These are phyloP conservation scores for Oscheius sp. DNA, from an alignment of 2,888 invertebrate species.

Conservation along the genomic window DNA sequence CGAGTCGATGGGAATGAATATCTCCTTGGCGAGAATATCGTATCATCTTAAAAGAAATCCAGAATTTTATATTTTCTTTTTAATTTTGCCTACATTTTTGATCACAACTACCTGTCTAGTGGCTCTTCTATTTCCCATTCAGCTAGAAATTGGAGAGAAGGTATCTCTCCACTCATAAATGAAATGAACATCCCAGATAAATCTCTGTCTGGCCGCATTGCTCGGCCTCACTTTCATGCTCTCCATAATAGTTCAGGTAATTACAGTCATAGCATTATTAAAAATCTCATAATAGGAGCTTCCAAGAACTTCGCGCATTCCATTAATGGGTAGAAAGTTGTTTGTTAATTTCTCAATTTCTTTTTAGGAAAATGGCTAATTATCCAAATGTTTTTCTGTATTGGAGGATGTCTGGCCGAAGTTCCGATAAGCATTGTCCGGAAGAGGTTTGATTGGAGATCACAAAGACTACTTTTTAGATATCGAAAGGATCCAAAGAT, in stretches of 20 bases:
- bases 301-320: neutral
- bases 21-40: neutral
- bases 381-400: slow-evolving; percentile 11
- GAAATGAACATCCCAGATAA: neutral
- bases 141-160: slow-evolving; percentile 2
- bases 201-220: neutral
- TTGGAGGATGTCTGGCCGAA: neutral
- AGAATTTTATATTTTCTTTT: neutral
- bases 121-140: neutral
- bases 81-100: neutral
- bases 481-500: neutral
- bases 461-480: too few species aligned
- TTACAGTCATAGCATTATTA: too few species aligned
- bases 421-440: too few species aligned
- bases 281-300: too few species aligned
- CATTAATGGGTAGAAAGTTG: neutral
- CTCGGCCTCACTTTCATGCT: slow-evolving; percentile 10
- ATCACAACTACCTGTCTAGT: neutral
- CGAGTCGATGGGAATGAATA: neutral
- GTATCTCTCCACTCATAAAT: neutral
- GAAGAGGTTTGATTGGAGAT: too few species aligned
- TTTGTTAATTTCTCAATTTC: neutral
- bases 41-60: neutral
- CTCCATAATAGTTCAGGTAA: slow-evolving; percentile 2
- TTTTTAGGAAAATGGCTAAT: slow-evolving; percentile 11